Conservation (phyloP, 2,797 vertebrate species). For the Gobio occitaniae region DNA sequence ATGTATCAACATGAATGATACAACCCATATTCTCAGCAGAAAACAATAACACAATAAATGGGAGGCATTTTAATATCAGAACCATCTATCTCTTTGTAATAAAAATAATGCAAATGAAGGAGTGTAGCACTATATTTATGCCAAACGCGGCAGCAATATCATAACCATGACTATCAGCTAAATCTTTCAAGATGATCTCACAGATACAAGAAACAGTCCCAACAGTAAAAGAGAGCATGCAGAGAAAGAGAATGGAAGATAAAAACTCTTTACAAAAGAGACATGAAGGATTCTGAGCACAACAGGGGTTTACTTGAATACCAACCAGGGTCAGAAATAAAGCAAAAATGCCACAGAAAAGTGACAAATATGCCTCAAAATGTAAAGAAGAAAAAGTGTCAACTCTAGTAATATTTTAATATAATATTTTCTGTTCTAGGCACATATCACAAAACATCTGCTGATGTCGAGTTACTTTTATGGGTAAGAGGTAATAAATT, state of each 20-base stretch:
- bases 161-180: slow-evolving; percentile 20
- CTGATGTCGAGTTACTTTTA: background rate
- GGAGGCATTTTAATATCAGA: slow-evolving; percentile 16
- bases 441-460: background rate
- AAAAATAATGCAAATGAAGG: slow-evolving; percentile 38
- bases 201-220: background rate
- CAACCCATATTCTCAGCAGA: slow-evolving; percentile 8
- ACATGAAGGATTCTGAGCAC: background rate
- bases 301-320: background rate
- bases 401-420: background rate
- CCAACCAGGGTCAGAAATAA: background rate
- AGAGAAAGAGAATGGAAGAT: background rate
- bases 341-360: background rate
- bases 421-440: background rate
- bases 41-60: slow-evolving; percentile 23
- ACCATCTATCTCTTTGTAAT: slow-evolving; percentile 30
- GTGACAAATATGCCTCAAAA: background rate
- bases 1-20: slow-evolving; percentile 21
- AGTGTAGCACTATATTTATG: slow-evolving; percentile 10
- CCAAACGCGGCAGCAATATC: slow-evolving; percentile 5
- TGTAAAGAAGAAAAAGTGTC: no score
- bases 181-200: slow-evolving; percentile 36
- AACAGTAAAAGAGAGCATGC: slow-evolving; percentile 7
- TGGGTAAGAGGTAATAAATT: background rate
- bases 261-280: background rate